These are phyloP conservation scores for Drosophila parthenogenetica DNA, from an alignment of 2,888 invertebrate genomes.

Conservation along the genomic window DNA sequence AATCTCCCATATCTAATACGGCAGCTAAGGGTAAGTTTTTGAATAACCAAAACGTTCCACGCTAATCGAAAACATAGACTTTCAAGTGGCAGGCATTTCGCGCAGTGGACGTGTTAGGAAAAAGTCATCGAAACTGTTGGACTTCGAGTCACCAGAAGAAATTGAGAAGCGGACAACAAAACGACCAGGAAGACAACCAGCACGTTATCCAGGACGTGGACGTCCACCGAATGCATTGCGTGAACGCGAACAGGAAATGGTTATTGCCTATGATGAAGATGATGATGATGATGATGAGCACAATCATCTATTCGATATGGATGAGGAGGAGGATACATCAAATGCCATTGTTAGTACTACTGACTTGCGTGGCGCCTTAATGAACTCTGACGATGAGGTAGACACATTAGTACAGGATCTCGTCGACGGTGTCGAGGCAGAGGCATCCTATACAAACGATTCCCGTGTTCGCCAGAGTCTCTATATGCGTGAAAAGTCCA, in stretches of 20 bases:
- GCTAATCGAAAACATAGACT: conserved; percentile 85
- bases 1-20: conserved; percentile 32
- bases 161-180: conserved; percentile 86
- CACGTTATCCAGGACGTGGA: conserved; percentile 62
- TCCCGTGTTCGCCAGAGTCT: conserved; percentile 85
- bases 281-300: conserved; percentile 33
- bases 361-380: conserved; percentile 39
- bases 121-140: conserved; percentile 97
- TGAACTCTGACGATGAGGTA: conserved; percentile 81
- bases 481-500: conserved; percentile 92
- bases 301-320: conserved; percentile 36
- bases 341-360: conserved; percentile 26
- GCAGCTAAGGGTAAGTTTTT: conserved; percentile 34
- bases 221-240: conserved; percentile 62
- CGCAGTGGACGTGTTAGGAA: conserved; percentile 96
- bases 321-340: conserved; percentile 13
- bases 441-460: conserved; percentile 69
- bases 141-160: conserved; percentile 96
- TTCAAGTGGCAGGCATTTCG: conserved; percentile 94
- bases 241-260: conserved; percentile 47
- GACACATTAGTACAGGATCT: conserved; percentile 82
- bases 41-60: not conserved
- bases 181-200: conserved; percentile 49
- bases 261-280: conserved; percentile 43
- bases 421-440: conserved; percentile 79